Percentiles rank a stretch among this genome's conserved stretches.
phyloP scores from a whole-genome alignment of 2,888 invertebrate genomes.

The Heliconius ethilla region DNA sequence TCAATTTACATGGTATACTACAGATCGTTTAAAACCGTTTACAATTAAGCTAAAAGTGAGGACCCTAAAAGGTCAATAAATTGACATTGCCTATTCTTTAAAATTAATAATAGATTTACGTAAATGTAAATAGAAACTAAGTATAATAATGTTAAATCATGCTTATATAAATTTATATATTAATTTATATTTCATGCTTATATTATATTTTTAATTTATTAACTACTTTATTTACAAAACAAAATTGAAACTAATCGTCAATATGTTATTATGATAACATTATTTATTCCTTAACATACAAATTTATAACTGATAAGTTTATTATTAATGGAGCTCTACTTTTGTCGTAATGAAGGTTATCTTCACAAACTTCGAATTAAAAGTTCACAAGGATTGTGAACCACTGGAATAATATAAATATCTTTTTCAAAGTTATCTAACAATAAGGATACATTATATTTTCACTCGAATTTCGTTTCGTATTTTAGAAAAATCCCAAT shows the following conservation, averaged over 20 bases:
- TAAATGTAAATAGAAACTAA: neutral
- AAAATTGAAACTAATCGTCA: constrained; percentile 19
- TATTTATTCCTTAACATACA: constrained; percentile 34
- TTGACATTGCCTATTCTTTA: no score
- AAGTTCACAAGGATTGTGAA: constrained; percentile 33
- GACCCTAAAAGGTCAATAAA: neutral
- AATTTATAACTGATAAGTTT: constrained; percentile 42
- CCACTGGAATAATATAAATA: constrained; percentile 8
- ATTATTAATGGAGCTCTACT: constrained; percentile 42
- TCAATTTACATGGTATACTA: neutral
- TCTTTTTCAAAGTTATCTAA: neutral
- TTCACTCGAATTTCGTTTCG: neutral
- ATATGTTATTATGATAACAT: constrained; percentile 33
- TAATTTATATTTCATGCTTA: no score
- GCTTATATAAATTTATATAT: no score
- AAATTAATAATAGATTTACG: neutral
- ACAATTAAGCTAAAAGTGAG: neutral
- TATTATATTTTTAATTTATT: no score
- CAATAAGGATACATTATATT: neutral
- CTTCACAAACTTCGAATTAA: constrained; percentile 41
- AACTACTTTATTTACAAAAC: constrained; percentile 18
- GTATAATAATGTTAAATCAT: no score
- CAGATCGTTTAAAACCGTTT: neutral
- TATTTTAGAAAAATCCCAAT: neutral
- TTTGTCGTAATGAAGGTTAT: constrained; percentile 47